Conservation (phyloP, 2,797 vertebrate genomes). For the Corythornis leucogaster region DNA sequence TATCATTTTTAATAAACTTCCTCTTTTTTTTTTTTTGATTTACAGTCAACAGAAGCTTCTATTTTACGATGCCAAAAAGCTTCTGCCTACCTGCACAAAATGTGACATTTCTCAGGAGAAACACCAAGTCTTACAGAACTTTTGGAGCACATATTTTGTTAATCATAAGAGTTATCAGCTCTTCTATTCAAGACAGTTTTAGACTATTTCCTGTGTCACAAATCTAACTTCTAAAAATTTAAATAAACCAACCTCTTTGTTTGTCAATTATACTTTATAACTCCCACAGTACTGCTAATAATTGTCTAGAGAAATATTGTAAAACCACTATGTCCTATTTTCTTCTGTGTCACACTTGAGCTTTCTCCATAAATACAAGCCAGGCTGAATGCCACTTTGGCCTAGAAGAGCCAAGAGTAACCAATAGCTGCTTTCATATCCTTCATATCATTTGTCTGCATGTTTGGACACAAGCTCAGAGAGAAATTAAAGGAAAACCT, state of each 20-base stretch:
- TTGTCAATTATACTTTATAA: not conserved
- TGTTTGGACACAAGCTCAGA: not conserved
- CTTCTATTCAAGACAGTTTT: conserved; percentile 11
- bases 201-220: conserved; percentile 5
- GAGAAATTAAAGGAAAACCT: not conserved
- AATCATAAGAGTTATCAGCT: not conserved
- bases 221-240: not conserved
- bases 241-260: not conserved
- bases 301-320: not conserved
- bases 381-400: not conserved
- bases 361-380: not conserved
- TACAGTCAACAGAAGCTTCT: not conserved
- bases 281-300: not conserved
- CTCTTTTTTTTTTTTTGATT: conserved; percentile 29
- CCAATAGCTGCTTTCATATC: not conserved
- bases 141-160: conserved; percentile 16
- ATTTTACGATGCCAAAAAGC: not conserved
- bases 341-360: not conserved
- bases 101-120: conserved; percentile 9
- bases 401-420: not conserved
- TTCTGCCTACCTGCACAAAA: conserved; percentile 17
- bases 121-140: not conserved
- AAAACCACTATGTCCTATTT: not conserved
- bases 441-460: not conserved
- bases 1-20: conserved; percentile 5